Base-by-base conservation (phyloP, 92 coral and sea anemone species). In the Phenganax marumi region DNA sequence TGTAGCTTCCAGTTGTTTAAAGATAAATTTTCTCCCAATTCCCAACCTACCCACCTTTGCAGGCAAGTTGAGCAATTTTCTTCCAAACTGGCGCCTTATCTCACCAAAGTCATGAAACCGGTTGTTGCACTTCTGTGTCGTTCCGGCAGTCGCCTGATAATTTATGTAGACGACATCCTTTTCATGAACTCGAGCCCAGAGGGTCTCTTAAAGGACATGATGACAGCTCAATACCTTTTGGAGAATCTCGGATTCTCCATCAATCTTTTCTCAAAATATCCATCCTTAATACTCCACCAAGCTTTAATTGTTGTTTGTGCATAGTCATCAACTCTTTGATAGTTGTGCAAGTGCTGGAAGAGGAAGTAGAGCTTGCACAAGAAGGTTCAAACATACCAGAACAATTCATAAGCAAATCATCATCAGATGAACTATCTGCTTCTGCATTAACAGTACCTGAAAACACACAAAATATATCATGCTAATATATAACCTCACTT, bases 31-130 rank as follows among this genome's bases (percentile, higher is more conserved):
- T 56, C 21, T 14, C 6, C 17, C 63, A 14, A 14, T 56, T 56
- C 17, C 63, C 63, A 14, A 56, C 17, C 63, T 6, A 3, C 63
- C 63, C 17, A 14, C 21, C 17, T 19, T 56, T 14, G 63, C 63
- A 14, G 6, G 63, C 0, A 14, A 6, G 21, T 56, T 56, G 21
- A 19, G 17, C 21, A 14, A 56, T 19, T 56, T 56, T 6, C 63
- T 56, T 19, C 63, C 17, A 56, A 56, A 56, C 63, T 1, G 63
- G 63, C 3, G 63, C 17, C 21, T 56, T 10, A 54, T 54, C 60
- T 52, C 64, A 75, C 80, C 10, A 75, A 75, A 17, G 47, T 75
- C 12, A 50, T 75, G 80, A 75, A 75, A 25, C 80, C n/a, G 21
- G 23, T 14, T 23, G 65, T 58, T 18, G 65, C 65, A 16, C 65